Base-by-base conservation (phyloP, 92 coral and sea anemone species). In the Siderastrea siderea region DNA sequence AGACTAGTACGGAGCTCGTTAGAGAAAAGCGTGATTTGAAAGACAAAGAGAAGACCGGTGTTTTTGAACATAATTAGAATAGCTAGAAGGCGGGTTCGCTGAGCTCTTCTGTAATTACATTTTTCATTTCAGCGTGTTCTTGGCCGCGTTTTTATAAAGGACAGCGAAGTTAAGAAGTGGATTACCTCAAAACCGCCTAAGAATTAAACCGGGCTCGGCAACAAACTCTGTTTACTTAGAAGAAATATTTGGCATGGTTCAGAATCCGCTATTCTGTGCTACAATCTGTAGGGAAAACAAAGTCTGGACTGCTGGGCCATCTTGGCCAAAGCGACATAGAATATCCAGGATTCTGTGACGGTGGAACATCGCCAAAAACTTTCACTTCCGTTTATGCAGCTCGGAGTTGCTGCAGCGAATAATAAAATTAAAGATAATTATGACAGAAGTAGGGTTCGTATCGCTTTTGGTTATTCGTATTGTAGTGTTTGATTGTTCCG, bases 131-230 rank as follows among this genome's bases (percentile, higher is more conserved):
- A 89, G 49, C 68, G 90, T 82, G 91, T 75, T 85, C 83, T 82
- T 83, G 94, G 84, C 79, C 83, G 91, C 87, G 83, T 79, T 79
- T 85, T 93, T 82, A 93, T 93, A 94, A 95, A 82, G 83, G 91
- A 69, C 87, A 90, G 90, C 89, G 93, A 90, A 91, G 69, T 82
- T 93, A 87, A 89, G 91, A 84, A 74, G 86, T 77, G 95, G 96
- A 93, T 95, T 94, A 95, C 95, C 86, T 80, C 83, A 88, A 93
- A 95, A 93, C 98, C 98, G 98, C 98, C 93, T 75, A 54, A 87
- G 86, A 71, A 94, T 86, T 88, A 95, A 94, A 95, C 88, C 78
- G 81, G 88, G 55, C 89, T 82, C 78, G 85, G 89, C 90, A 90
- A 53, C 88, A 87, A 86, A 84, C 80, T 58, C 76, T 95, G 92